Base-by-base conservation (phyloP, 92 coral and sea anemone genomes). In the Metridium senile region DNA sequence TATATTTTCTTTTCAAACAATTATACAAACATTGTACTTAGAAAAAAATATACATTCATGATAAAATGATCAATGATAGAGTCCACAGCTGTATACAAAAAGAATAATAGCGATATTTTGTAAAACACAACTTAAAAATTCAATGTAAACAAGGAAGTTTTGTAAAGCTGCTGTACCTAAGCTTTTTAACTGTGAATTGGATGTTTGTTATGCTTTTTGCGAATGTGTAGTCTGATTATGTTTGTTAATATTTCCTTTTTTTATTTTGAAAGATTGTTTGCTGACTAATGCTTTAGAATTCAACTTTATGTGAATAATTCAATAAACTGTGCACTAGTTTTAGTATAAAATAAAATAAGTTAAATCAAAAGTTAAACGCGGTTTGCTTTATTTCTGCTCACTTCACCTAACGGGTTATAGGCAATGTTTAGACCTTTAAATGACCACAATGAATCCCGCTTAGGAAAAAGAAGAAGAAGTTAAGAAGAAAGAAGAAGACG, bases 1-100 rank as follows among this genome's bases (percentile, higher is more conserved):
- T 54, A 54, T 54, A 54, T 54, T 54, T 54, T 54, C 59, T 54
- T 45, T 7, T n/a, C n/a, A n/a, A n/a, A 45, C 51, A 45, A 45
- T 45, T 45, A 45, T 45, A n/a, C n/a, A 16, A 54, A 54, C 4
- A 21, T 54, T 54, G 59, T 54, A 54, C 59, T 54, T 54, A 54
- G 59, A 54, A 54, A 54, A 54, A 54, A 54, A 13, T 20, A 54
- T 54, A 54, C 17, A 54, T 54, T 21, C 59, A 20, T 21, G 17
- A 54, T 21, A 54, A 54, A 4, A 21, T 13, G 2, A 3, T 20
- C 23, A 54, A 54, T 54, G 59, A 54, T 54, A 39, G 6, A 39
- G 59, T 54, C 17, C 17, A 54, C 21, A 3, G 8, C 17, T 54
- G 59, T 54, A 54, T 54, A 7, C 51, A 54, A 54, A 54, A 13